phyloP scores from a whole-genome alignment of 2,797 vertebrate genomes.

The Miichthys miiuy region DNA sequence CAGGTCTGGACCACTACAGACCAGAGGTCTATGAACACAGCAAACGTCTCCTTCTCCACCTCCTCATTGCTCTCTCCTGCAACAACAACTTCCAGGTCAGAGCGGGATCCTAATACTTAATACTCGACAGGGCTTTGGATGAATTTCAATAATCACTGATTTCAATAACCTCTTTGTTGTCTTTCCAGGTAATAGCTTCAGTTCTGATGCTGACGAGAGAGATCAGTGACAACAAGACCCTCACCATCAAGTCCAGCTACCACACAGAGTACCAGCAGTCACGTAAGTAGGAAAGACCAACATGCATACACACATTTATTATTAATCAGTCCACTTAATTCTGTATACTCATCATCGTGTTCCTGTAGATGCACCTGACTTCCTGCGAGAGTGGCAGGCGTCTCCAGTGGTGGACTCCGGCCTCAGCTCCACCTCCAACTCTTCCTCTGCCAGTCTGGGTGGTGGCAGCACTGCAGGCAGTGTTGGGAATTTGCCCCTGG shows the following conservation, averaged over 20 bases:
- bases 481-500: conserved; percentile 93
- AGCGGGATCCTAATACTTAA: background rate
- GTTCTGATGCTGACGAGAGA: conserved; percentile 96
- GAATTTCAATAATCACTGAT: background rate
- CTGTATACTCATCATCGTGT: background rate
- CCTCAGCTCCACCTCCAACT: conserved; percentile 96
- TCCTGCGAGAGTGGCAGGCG: conserved; percentile 94
- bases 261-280: conserved; percentile 94
- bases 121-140: too few species aligned
- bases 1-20: conserved; percentile 98
- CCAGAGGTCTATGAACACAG: conserved; percentile 99
- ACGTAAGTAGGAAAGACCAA: conserved; percentile 81
- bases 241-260: conserved; percentile 94
- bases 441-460: conserved; percentile 96
- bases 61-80: conserved; percentile 95
- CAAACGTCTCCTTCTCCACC: conserved; percentile 95
- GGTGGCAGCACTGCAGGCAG: conserved; percentile 94
- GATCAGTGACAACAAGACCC: conserved; percentile 94
- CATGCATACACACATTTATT: background rate
- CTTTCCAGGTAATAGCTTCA: conserved; percentile 90
- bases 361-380: conserved; percentile 92
- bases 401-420: conserved; percentile 96
- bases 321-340: background rate
- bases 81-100: conserved; percentile 93
- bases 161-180: background rate